phyloP scores from a whole-genome alignment of 2,888 invertebrate genomes.

The Troglohyphantes excavatus region DNA sequence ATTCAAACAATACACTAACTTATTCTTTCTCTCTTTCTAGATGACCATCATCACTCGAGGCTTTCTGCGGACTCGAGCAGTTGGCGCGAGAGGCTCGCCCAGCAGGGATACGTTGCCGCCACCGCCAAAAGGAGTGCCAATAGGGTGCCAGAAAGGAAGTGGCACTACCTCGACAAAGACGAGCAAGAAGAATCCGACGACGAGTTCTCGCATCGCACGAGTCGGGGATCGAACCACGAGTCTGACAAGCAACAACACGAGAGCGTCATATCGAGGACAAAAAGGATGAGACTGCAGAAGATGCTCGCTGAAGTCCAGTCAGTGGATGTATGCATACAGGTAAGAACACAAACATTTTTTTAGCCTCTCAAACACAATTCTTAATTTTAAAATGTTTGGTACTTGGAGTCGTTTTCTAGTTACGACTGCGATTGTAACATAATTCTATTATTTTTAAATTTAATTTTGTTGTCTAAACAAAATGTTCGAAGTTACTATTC shows the following conservation, averaged over 20 bases:
- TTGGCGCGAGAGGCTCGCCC: constrained; percentile 44
- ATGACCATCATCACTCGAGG: not conserved
- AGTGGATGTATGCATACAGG: constrained; percentile 17
- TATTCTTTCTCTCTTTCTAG: not conserved
- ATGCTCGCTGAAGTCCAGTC: not conserved
- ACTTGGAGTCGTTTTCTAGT: too few relatives aligned
- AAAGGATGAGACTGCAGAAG: constrained; percentile 48
- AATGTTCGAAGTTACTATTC: too few relatives aligned
- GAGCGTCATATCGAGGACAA: constrained; percentile 55
- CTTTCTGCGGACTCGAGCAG: not conserved
- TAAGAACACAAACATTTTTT: too few relatives aligned
- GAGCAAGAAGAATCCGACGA: constrained; percentile 36
- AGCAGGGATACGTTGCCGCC: constrained; percentile 44
- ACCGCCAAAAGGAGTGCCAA: not conserved
- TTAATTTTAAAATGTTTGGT: too few relatives aligned
- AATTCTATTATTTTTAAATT: too few relatives aligned
- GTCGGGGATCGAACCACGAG: constrained; percentile 8
- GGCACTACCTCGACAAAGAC: constrained; percentile 59
- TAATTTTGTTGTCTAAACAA: too few relatives aligned
- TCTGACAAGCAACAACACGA: constrained; percentile 6
- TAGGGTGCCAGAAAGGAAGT: constrained; percentile 24
- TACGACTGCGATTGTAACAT: too few relatives aligned
- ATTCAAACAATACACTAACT: not conserved
- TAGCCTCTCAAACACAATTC: too few relatives aligned
- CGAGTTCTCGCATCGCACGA: constrained; percentile 16